Evolutionary conservation across 2,888 invertebrate genomes (phyloP).

Genomic region (Synergus japonicus): DNA sequence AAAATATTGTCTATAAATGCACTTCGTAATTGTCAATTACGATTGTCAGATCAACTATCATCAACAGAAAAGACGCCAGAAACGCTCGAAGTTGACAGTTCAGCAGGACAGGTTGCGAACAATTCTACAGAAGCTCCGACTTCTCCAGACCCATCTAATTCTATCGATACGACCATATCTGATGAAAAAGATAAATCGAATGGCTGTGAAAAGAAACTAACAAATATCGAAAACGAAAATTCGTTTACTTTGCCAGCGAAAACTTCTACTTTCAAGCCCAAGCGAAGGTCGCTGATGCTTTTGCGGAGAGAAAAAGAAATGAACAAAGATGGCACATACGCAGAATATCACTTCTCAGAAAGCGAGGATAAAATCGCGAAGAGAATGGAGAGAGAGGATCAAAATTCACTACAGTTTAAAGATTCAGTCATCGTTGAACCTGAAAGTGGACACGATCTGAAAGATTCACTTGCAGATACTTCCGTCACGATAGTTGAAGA

Average conservation of each 20-base stretch:
- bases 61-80: neutral
- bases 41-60: neutral
- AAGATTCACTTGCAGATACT: neutral
- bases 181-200: neutral
- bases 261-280: neutral
- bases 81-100: neutral
- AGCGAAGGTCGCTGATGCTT: neutral
- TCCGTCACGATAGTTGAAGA: neutral
- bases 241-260: too few relatives aligned
- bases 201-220: constrained; percentile 14
- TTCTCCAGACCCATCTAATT: neutral
- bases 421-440: neutral
- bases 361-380: neutral
- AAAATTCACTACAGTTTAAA: neutral
- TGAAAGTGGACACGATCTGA: neutral
- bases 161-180: neutral
- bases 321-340: neutral
- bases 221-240: neutral
- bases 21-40: neutral
- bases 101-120: neutral
- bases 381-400: neutral
- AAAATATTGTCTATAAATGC: neutral
- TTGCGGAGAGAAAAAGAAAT: neutral
- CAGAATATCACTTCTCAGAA: neutral
- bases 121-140: neutral